Base-by-base conservation (phyloP, 2,113 vertebrate species). In the Conger conger region DNA sequence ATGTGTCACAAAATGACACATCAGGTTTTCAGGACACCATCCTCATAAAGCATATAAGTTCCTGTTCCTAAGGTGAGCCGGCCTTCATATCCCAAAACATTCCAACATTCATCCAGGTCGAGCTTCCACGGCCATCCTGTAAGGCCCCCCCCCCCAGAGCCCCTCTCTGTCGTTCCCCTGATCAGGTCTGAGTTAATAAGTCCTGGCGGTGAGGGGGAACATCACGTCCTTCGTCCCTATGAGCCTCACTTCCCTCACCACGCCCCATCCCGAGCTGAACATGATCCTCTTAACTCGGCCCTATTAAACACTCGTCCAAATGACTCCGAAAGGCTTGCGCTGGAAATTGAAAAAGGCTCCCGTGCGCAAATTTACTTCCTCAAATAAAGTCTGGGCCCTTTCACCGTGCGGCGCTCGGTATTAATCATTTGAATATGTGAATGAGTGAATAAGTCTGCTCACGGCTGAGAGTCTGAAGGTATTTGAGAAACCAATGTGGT, bases 221-320 rank as follows among this genome's bases (percentile, higher is more conserved):
- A 91, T 92, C 93, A 89, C 90, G 30, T n/a, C 38, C 54, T 6
- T 15, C 15, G 57, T 68, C 82, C 33, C 82, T 83, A 79, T 84
- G 57, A 68, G 83, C 54, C 33, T 87, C 82, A 80, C 85, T 73
- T n/a, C 42, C 57, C 85, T 85, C 86, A 82, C 38, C 76, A 54
- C 30, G 60, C 87, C 90, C 88, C 86, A 85, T 86, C 92, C 93
- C 92, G 91, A 94, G 91, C 92, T 91, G 90, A 93, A 93, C 89
- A 93, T 94, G 95, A 95, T 95, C 95, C 94, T 95, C 94, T 96
- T 95, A 95, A 93, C 92, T 93, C 90, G 93, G 90, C 93, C 94
- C 95, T 95, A 96, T 95, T 96, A 94, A 94, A 91, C 94, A 94
- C 93, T 95, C 93, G 93, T 93, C 93, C 94, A 94, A 94, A 95